These are phyloP conservation scores for Montipora capitata DNA, from an alignment of 92 coral and sea anemone species.

Conservation along the genomic window DNA sequence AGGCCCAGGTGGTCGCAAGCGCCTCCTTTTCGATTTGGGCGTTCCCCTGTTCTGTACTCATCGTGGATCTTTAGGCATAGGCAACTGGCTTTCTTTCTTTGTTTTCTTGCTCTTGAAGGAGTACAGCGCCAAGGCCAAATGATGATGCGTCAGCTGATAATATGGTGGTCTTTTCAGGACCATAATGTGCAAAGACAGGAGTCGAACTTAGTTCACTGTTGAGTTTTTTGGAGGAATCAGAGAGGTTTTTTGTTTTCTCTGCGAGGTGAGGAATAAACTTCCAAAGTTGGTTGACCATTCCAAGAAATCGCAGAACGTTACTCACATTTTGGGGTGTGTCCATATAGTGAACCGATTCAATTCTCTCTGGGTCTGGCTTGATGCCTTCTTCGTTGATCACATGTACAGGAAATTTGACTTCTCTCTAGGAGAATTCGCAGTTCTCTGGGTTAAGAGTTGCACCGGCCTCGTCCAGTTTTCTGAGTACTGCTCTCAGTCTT, in stretches of 20 bases:
- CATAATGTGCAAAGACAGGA: constrained; percentile 61
- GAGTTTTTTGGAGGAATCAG: constrained; percentile 33
- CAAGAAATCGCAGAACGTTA: constrained; percentile 44
- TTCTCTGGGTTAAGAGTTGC: constrained; percentile 61
- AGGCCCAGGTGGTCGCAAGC: constrained; percentile 67
- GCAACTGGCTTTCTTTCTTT: constrained; percentile 52
- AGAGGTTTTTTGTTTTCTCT: constrained; percentile 39
- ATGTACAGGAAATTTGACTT: constrained; percentile 24
- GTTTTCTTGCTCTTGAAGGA: constrained; percentile 48
- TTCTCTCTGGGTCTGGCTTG: constrained; percentile 38
- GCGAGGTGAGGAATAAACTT: constrained; percentile 46
- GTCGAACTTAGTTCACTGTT: constrained; percentile 54
- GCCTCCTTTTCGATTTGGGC: constrained; percentile 77
- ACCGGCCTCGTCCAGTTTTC: constrained; percentile 50
- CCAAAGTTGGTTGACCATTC: constrained; percentile 59
- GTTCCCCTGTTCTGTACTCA: constrained; percentile 49
- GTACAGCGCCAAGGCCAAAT: constrained; percentile 68
- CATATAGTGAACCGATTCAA: constrained; percentile 38
- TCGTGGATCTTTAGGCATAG: constrained; percentile 63
- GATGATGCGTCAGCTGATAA: constrained; percentile 69
- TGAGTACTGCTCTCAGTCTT: constrained; percentile 26
- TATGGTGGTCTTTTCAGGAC: constrained; percentile 41
- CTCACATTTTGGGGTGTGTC: constrained; percentile 39
- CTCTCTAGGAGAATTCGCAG: constrained; percentile 61
- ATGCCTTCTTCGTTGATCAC: neutral